These are phyloP conservation scores for Herminia tarsipennalis DNA, from an alignment of 2,888 invertebrate genomes.

Conservation along the genomic window DNA sequence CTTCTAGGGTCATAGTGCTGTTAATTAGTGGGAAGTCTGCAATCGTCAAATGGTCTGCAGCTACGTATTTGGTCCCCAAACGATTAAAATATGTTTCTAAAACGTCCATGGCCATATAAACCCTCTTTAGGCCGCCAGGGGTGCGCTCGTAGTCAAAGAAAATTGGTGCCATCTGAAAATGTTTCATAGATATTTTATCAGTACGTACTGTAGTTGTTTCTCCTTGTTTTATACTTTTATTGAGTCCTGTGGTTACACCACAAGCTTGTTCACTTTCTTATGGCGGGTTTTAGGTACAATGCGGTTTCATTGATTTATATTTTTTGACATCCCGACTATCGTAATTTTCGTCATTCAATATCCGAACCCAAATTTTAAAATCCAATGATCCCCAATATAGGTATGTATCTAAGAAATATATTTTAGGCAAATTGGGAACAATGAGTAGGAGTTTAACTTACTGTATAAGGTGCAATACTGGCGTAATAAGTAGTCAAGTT, in stretches of 20 bases:
- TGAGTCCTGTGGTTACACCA: no score
- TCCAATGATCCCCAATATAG: no score
- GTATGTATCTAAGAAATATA: not conserved
- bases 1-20: constrained; percentile 90
- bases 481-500: constrained; percentile 91
- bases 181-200: no score
- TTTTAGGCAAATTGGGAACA: not conserved
- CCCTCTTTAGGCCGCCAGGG: constrained; percentile 88
- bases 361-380: no score
- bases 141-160: constrained; percentile 91
- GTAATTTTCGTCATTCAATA: no score
- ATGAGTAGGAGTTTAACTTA: constrained; percentile 66
- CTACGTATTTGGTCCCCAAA: constrained; percentile 87
- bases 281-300: not conserved
- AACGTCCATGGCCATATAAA: constrained; percentile 87
- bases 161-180: constrained; percentile 89
- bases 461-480: constrained; percentile 88
- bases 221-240: no score
- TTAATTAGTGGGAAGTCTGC: constrained; percentile 91
- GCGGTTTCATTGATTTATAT: not conserved
- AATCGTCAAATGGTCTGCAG: constrained; percentile 89
- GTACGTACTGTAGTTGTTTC: no score
- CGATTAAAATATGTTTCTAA: constrained; percentile 89
- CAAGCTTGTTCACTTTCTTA: no score
- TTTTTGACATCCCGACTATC: no score